These are phyloP conservation scores for Drepana arcuata DNA, from an alignment of 1,140 invertebrate species.

Conservation along the genomic window DNA sequence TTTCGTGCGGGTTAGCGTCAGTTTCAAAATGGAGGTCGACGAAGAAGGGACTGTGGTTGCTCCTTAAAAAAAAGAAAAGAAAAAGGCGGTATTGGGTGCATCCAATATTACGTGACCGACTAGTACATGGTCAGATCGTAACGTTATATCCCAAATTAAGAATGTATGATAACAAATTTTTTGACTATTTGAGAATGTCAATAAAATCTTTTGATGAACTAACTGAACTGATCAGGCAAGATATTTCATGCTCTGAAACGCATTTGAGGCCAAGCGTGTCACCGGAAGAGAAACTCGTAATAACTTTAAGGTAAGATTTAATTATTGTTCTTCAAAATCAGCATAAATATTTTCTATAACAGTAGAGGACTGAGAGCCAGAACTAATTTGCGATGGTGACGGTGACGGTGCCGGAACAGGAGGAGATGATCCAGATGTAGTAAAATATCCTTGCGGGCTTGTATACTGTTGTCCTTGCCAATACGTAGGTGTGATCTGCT, in stretches of 20 bases:
- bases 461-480: conserved; percentile 9
- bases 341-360: conserved; percentile 8
- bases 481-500: conserved; percentile 14
- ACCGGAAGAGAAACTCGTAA: conserved; percentile 28
- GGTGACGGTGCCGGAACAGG: conserved; percentile 1
- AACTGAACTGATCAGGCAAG: conserved; percentile 15
- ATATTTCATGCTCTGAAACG: conserved; percentile 15
- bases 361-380: conserved; percentile 9
- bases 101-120: conserved; percentile 21
- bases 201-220: conserved; percentile 28
- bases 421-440: conserved; percentile 10
- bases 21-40: conserved; percentile 13
- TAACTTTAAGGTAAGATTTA: conserved; percentile 29
- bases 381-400: neutral
- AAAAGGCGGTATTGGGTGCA: conserved; percentile 23
- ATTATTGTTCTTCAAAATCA: conserved; percentile 17
- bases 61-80: conserved; percentile 18
- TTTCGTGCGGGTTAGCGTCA: conserved; percentile 2
- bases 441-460: conserved; percentile 16
- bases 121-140: conserved; percentile 18
- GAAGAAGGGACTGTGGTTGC: conserved; percentile 10
- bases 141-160: conserved; percentile 25
- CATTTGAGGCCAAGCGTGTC: conserved; percentile 22
- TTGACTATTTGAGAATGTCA: conserved; percentile 24
- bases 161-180: conserved; percentile 14